Evolutionary conservation across 2,888 invertebrate species (phyloP), one percentile per base, ranked within the genome.

Genomic region (Zygaena filipendulae): DNA sequence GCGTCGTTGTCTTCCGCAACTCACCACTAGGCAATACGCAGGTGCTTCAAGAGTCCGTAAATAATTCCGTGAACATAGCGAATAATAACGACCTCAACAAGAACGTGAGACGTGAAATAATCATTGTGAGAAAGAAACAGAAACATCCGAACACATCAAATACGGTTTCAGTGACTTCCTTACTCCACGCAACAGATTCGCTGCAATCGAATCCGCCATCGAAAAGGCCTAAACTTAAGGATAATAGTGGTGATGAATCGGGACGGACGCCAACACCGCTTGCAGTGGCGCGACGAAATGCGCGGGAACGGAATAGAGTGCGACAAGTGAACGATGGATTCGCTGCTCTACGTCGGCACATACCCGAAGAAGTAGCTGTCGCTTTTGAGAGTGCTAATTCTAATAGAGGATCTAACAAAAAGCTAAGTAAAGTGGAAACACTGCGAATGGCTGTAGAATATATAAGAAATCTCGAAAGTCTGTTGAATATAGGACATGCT

Each of bases 281-380:
- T 11, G 90, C 94, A 1, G 93, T 94, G 4, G 93, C 93, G 0
- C 81, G 95, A 23, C 80, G 96, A 52, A 97, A 96, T 74, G 95
- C 95, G 36, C 84, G 96, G 28, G 96, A 96, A 82, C 80, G 96
- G 11, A 95, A 95, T 68, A 84, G 96, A 35, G 95, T 95, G 6
- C 92, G 94, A 45, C 93, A 94, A 82, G 93, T 94, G 13, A 94
- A 94, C 69, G 91, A 92, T 51, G 95, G 94, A 10, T 95, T 94
- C 59, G 91, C 92, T 0, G 89, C 90, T n/a, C 70, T 95, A 2
- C 83, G 94, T 11, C 89, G 91, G 46, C 92, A 92, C 56, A 93
- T 95, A 40, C 95, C 94, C 1, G 89, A 87, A 29, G 89, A 90
- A 55, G 89, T 91, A 1, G 90, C 91, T 0, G 81, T 86, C 27